Base-by-base conservation (phyloP, 2,113 vertebrate genomes). In the Arenaria interpres region DNA sequence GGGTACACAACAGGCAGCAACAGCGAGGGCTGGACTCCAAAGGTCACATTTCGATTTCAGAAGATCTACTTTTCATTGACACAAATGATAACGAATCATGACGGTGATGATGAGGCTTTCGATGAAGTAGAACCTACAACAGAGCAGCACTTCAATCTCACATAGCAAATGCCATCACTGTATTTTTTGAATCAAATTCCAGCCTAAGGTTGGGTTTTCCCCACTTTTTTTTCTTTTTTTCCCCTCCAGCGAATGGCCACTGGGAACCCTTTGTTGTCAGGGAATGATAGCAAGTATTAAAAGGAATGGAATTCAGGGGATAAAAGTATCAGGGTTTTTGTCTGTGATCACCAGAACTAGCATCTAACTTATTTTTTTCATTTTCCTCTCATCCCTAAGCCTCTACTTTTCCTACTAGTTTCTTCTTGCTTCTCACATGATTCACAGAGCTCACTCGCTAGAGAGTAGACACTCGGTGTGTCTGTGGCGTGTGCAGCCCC, bases 281-380 rank as follows among this genome's bases (percentile, higher is more conserved):
- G 56, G 76, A 50, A 56, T 2, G 64, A 32, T 2, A 54, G 8
- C 11, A 57, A 59, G 5, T 8, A 39, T 12, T 30, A 33, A 27
- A 60, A 84, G 13, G 15, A 78, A 89, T 37, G 11, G 13, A 78
- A 89, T 37, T 62, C 0, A 35, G 3, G 5, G 12, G n/a, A 35
- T 33, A 28, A 72, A 88, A 72, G 12, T 3, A 53, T 10, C 24
- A 7, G 9, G 4, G 1, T 0, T 5, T 85, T 63, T n/a, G 35
- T 28, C 32, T 45, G 56, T 21, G 28, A 43, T 24, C 48, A 24
- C 41, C 14, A 4, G 12, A 72, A 94, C 16, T 2, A 30, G 22
- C 14, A 54, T 8, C 15, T 30, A 7, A 54, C 28, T 54, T 68
- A 37, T 24, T 56, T 45, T 43, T 37, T 7, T 7, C n/a, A 37